Evolutionary conservation across 2,797 vertebrate species (phyloP), one percentile per base, ranked within the genome.

Genomic region (Anableps anableps): DNA sequence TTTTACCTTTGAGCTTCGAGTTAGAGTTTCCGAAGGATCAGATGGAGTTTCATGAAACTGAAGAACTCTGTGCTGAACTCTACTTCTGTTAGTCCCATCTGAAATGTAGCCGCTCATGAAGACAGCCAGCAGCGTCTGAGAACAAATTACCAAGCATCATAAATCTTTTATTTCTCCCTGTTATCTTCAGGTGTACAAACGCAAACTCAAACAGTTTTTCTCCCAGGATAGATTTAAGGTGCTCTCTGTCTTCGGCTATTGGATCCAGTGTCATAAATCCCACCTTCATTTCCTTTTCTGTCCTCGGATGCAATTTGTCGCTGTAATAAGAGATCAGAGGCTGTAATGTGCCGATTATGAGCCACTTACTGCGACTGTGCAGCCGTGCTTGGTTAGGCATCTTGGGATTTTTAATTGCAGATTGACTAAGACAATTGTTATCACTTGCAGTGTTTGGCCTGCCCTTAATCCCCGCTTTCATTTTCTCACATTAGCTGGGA

Each of bases 261-360:
- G 86, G 83, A 81, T 89, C 77, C 51, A 0, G 75, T 72, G 71
- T 83, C 85, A 88, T 93, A 90, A 93, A 93, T 86, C 86, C 79
- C 80, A 90, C 83, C 88, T 91, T 90, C 75, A 86, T 91, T 91
- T 92, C 81, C 86, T 88, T 79, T 76, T 38, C 83, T 83, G 83
- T 85, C 89, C 83, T 88, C 86, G 83, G 80, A 90, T 80, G 85
- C 91, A 91, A 93, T 93, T 93, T 93, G 90, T 91, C 62, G 51
- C 81, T 81, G 89, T 91, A 90, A 91, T 90, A 91, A 87, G 83
- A 91, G 88, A 92, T 92, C 88, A 86, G 76, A 83, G 88, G 88
- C 90, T 76, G 76, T 93, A 87, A 93, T 86, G 86, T 85, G 88
- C 86, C 90, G 91, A 92, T 92, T 89, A 93, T 88, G 83, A 92